phyloP scores from a whole-genome alignment of 2,888 invertebrate species.

The Bursaphelenchus okinawaensis region DNA sequence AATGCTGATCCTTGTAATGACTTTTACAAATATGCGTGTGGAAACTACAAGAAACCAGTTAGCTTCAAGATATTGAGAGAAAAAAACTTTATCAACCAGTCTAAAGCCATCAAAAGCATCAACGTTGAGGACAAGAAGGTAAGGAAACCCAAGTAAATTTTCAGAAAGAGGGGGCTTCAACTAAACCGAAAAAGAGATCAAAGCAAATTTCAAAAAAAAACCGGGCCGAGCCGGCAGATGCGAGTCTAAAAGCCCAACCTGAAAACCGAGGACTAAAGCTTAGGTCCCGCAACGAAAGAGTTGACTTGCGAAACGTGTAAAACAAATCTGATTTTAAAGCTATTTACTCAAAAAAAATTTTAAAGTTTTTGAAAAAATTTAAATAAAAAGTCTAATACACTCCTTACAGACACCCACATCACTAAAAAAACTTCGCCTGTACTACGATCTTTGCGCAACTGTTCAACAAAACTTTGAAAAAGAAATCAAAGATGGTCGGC shows the following conservation, averaged over 20 bases:
- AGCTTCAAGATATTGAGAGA: not conserved
- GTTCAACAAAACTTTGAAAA: not conserved
- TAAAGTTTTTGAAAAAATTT: not conserved
- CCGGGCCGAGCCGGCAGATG: too few relatives aligned
- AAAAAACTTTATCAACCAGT: not conserved
- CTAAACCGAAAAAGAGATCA: too few relatives aligned
- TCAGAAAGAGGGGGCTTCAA: too few relatives aligned
- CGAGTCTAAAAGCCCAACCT: too few relatives aligned
- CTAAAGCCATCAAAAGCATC: not conserved
- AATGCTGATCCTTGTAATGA: slow-evolving; percentile 40
- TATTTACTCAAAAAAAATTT: too few relatives aligned
- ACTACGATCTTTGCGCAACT: not conserved
- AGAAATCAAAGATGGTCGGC: not conserved
- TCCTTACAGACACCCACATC: not conserved
- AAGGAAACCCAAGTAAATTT: too few relatives aligned
- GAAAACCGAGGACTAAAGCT: too few relatives aligned
- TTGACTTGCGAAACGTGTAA: too few relatives aligned
- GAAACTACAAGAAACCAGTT: not conserved
- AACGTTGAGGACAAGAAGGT: slow-evolving; percentile 14
- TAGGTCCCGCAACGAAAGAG: too few relatives aligned
- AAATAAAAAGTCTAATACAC: not conserved
- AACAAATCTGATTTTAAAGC: too few relatives aligned
- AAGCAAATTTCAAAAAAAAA: too few relatives aligned
- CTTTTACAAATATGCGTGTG: slow-evolving; percentile 32
- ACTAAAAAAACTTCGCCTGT: not conserved